Conservation (phyloP, 1,140 invertebrate genomes). For the Neodiprion pinetum region DNA sequence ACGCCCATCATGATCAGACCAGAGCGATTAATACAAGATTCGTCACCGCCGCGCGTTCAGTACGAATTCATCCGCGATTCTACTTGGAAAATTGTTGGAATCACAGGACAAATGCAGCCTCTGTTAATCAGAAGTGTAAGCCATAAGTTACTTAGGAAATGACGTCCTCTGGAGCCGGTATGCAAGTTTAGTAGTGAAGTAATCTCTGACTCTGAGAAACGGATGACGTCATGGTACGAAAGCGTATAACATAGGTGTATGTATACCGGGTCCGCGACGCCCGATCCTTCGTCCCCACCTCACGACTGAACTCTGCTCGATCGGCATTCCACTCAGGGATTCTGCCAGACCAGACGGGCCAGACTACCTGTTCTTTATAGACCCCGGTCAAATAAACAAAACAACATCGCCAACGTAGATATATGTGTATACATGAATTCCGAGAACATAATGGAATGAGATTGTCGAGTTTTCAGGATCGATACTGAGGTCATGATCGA, state of each 20-base stretch:
- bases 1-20: no score
- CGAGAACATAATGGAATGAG: no score
- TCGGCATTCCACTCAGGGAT: neutral
- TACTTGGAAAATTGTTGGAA: no score
- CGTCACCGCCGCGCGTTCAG: no score
- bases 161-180: neutral
- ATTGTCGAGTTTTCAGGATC: no score
- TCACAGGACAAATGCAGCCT: no score
- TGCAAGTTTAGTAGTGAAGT: constrained; percentile 3
- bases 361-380: neutral
- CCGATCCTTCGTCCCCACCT: neutral
- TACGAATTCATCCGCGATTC: no score
- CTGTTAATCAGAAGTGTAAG: no score
- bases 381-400: constrained; percentile 1
- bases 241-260: neutral
- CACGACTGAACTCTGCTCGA: neutral
- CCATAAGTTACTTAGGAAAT: neutral
- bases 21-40: no score
- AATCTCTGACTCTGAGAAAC: neutral
- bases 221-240: constrained; percentile 2
- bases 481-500: no score
- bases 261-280: neutral
- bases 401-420: neutral
- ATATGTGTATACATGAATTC: no score
- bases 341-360: neutral